Evolutionary conservation across 2,113 vertebrate genomes (phyloP).

Genomic region (Gadus chalcogrammus): DNA sequence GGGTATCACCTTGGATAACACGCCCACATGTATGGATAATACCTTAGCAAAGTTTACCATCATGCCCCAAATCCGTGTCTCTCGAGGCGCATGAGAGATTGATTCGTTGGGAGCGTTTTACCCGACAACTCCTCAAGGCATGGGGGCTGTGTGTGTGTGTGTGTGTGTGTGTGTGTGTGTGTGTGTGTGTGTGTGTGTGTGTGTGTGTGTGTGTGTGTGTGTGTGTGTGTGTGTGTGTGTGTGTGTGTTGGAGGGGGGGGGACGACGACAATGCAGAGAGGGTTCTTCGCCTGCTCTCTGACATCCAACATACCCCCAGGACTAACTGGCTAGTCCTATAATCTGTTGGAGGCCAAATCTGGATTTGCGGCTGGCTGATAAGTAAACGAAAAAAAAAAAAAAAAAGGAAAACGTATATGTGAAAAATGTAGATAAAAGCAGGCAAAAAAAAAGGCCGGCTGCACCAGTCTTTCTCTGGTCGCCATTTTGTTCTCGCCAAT

Average conservation of each 20-base stretch:
- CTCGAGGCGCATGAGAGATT: slow-evolving; percentile 57
- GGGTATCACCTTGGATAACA: neutral
- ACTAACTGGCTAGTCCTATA: slow-evolving; percentile 47
- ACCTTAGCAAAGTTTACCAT: slow-evolving; percentile 36
- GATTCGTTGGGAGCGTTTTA: slow-evolving; percentile 63
- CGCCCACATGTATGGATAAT: neutral
- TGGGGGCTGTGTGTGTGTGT: slow-evolving; percentile 13
- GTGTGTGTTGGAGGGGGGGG: too few species aligned
- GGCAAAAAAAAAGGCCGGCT: slow-evolving; percentile 43
- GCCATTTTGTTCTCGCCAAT: slow-evolving; percentile 46
- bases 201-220: too few species aligned
- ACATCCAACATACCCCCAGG: slow-evolving; percentile 58
- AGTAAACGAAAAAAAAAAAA: slow-evolving; percentile 48
- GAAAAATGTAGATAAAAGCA: slow-evolving; percentile 54
- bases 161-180: neutral
- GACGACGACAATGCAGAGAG: too few species aligned
- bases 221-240: too few species aligned
- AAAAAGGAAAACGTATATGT: neutral
- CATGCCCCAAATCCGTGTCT: slow-evolving; percentile 43
- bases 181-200: too few species aligned
- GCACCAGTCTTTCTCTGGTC: slow-evolving; percentile 54
- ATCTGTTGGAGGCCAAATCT: slow-evolving; percentile 62
- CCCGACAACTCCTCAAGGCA: slow-evolving; percentile 64
- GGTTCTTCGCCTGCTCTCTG: slow-evolving; percentile 40
- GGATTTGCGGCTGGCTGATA: slow-evolving; percentile 67